Conservation (phyloP, 2,113 vertebrate genomes). For the Panthera leo region DNA sequence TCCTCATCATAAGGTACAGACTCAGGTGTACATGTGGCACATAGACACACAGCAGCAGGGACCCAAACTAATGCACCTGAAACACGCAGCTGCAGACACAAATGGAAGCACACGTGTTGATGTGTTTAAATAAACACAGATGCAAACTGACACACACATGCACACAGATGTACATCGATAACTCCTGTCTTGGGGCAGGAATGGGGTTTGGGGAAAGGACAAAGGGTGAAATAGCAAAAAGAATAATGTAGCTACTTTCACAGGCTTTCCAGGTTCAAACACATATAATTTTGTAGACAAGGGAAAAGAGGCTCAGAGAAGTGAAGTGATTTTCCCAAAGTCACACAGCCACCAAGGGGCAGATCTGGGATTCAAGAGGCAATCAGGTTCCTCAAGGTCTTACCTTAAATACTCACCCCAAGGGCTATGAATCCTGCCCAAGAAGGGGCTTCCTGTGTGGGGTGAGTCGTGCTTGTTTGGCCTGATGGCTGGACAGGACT, state of each 20-base stretch:
- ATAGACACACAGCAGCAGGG: neutral
- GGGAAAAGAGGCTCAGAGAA: neutral
- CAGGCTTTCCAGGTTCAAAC: too few relatives aligned
- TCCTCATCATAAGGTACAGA: neutral
- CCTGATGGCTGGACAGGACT: neutral
- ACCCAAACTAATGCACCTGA: neutral
- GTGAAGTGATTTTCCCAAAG: neutral
- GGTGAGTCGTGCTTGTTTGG: neutral
- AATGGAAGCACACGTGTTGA: neutral
- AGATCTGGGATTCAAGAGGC: neutral
- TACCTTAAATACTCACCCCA: neutral
- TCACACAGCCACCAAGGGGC: neutral
- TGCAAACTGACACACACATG: neutral
- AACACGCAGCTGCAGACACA: neutral
- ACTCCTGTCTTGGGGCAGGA: neutral
- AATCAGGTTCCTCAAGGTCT: neutral
- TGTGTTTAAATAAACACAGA: neutral
- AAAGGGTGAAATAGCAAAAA: neutral
- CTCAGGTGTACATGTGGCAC: neutral
- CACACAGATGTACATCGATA: fast-evolving
- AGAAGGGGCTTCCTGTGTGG: neutral
- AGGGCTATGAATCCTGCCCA: neutral
- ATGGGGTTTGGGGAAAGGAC: neutral
- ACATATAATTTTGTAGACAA: neutral
- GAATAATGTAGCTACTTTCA: neutral